These are phyloP conservation scores for Drosophila koepferae DNA, from an alignment of 2,888 invertebrate species.

Conservation along the genomic window DNA sequence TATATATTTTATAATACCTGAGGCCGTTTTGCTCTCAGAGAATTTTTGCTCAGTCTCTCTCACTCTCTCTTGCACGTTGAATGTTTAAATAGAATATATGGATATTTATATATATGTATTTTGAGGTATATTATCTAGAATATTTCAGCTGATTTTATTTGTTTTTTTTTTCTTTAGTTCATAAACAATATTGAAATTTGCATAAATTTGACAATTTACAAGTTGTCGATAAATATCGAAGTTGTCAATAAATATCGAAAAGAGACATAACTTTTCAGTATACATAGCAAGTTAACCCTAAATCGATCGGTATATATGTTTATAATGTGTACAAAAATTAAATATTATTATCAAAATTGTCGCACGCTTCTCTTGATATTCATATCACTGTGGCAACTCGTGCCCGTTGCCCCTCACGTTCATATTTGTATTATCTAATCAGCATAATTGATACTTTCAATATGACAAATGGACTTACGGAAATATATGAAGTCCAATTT, in stretches of 20 bases:
- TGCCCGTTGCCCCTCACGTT: neutral
- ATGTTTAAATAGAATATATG: constrained; percentile 15
- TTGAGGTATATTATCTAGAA: neutral
- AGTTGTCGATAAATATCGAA: no score
- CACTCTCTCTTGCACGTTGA: neutral
- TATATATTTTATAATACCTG: constrained; percentile 42
- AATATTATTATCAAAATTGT: neutral
- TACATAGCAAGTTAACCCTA: neutral
- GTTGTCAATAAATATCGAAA: no score
- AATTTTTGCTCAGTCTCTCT: neutral
- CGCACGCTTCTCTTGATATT: constrained; percentile 5
- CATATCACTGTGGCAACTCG: neutral
- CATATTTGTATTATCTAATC: constrained; percentile 55
- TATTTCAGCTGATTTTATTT: neutral
- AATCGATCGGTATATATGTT: neutral
- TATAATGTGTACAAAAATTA: neutral
- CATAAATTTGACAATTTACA: neutral
- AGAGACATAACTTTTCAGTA: neutral
- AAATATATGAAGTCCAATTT: constrained; percentile 17
- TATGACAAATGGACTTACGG: constrained; percentile 19
- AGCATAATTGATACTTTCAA: constrained; percentile 42
- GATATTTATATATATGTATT: neutral
- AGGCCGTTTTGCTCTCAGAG: constrained; percentile 21
- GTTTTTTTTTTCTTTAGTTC: neutral
- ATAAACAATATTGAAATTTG: neutral